These are phyloP conservation scores for Ailuropoda melanoleuca DNA, from an alignment of 2,113 vertebrate genomes.

Conservation along the genomic window DNA sequence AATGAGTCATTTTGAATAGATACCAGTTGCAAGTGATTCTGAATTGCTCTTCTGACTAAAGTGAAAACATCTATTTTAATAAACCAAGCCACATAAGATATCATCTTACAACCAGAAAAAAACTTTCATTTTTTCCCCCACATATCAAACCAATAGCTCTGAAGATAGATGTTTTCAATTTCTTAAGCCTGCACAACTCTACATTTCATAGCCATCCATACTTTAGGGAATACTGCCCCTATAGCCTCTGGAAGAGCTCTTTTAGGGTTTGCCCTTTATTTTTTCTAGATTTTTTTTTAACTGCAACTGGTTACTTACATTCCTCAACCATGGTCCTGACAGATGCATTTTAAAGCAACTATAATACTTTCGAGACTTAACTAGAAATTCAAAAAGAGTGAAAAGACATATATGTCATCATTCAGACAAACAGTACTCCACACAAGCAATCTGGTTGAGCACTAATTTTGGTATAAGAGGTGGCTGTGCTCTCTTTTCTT, in stretches of 20 bases:
- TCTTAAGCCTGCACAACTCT: not conserved
- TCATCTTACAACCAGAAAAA: slow-evolving; percentile 14
- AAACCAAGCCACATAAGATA: not conserved
- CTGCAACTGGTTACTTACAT: slow-evolving; percentile 1
- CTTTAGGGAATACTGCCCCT: not conserved
- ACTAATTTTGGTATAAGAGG: slow-evolving; percentile 6
- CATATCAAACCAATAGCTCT: slow-evolving; percentile 23
- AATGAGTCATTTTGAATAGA: slow-evolving; percentile 37
- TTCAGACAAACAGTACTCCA: slow-evolving; percentile 16
- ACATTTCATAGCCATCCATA: not conserved
- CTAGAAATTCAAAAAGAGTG: slow-evolving; percentile 18
- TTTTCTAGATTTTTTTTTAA: not conserved
- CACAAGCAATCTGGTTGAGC: not conserved
- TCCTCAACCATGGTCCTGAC: not conserved
- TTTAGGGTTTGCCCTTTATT: not conserved
- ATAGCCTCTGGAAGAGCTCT: not conserved
- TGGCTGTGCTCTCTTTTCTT: not conserved
- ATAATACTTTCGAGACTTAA: slow-evolving; percentile 23
- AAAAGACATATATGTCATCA: not conserved
- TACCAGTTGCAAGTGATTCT: slow-evolving; percentile 46
- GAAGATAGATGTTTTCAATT: not conserved
- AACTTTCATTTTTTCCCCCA: no score
- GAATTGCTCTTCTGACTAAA: slow-evolving; percentile 28
- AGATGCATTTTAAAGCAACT: slow-evolving; percentile 17
- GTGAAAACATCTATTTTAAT: not conserved